Evolutionary conservation across 2,888 invertebrate genomes (phyloP), one percentile per base, ranked within the genome.

Genomic region (Heliconius ismenius): DNA sequence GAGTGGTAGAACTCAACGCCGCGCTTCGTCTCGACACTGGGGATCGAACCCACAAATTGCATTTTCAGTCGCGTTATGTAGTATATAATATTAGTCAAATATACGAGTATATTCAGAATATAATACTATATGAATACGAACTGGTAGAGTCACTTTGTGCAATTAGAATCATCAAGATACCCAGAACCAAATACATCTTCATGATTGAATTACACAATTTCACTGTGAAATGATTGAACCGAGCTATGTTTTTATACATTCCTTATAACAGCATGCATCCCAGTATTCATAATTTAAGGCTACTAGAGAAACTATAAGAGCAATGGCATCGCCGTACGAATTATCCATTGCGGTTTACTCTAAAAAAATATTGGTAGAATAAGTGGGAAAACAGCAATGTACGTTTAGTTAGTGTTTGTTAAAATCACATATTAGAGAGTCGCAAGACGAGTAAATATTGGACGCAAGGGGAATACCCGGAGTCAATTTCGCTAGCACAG

Each of bases 401-500:
- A 77, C 39, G 43, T 3, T n/a, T 43, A 49, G 39, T 32, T 74
- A 49, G 67, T 49, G 58, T 68, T 62, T 58, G 28, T 73, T 58
- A 26, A 60, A 60, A 64, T 63, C 62, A 64, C 28, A 24, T 43
- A 32, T 24, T 73, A 67, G 70, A 75, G 65, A 69, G 72, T 63
- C 67, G 77, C 65, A 74, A 78, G 76, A 77, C 74, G 81, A 81
- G 81, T 70, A 75, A 75, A 70, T 70, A 70, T 75, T 67, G 65
- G 76, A 76, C 76, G 72, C 81, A 82, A 83, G 86, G 89, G 89
- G 89, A 90, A 90, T 90, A 86, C 89, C 88, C 89, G 86, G 80
- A 88, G 87, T 89, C 86, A 85, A 89, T 90, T 89, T 87, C 86
- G 86, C 85, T 81, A 83, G 83, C 83, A 86, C 84, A 84, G 88